These are phyloP conservation scores for Cephus sareptanus DNA, from an alignment of 2,888 invertebrate genomes.

Conservation along the genomic window DNA sequence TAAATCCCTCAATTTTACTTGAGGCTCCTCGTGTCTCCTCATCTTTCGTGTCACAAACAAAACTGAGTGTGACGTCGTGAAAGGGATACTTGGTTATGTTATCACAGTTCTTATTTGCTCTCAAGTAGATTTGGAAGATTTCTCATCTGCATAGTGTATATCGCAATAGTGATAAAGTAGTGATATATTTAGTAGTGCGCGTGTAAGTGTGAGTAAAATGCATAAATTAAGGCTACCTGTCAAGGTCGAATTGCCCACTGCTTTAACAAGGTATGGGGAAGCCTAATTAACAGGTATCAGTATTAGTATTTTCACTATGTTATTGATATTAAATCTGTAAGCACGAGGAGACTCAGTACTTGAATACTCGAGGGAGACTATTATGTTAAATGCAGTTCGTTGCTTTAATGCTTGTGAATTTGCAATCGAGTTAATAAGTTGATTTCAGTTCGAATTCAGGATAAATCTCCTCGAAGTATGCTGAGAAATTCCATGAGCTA, in stretches of 20 bases:
- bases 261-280: constrained; percentile 60
- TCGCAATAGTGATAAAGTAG: neutral
- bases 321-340: neutral
- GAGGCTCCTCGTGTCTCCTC: neutral
- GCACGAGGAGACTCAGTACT: neutral
- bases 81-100: neutral
- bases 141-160: neutral
- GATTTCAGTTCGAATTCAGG: neutral
- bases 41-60: neutral
- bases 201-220: constrained; percentile 45
- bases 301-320: constrained; percentile 17
- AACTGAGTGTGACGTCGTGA: neutral
- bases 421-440: neutral
- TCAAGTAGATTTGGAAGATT: neutral
- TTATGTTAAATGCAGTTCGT: neutral
- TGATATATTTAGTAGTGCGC: neutral
- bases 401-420: neutral
- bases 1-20: neutral
- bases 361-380: neutral
- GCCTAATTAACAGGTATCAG: constrained; percentile 47
- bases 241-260: constrained; percentile 61
- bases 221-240: constrained; percentile 61
- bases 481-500: neutral
- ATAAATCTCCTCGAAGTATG: neutral
- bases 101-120: neutral